These are phyloP conservation scores for Saguinus imperator DNA, from an alignment of 2,113 vertebrate genomes.

Conservation along the genomic window DNA sequence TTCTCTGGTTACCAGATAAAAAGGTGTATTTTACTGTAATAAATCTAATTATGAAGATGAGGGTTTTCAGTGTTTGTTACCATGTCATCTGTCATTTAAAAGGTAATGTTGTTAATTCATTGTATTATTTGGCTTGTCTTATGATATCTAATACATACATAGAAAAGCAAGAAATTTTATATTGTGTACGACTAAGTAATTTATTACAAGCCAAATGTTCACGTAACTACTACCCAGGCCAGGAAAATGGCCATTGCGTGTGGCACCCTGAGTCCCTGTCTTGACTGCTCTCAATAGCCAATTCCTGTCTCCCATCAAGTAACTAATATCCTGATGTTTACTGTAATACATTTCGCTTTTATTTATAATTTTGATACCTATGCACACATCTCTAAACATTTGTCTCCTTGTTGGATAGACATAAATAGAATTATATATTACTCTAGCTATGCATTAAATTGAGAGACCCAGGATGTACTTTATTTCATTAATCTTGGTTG, in stretches of 20 bases:
- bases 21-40: not conserved
- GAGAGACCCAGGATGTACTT: not conserved
- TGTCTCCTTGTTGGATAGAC: not conserved
- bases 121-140: not conserved
- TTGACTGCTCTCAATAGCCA: not conserved
- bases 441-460: not conserved
- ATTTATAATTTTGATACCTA: not conserved
- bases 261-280: not conserved
- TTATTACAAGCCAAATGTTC: not conserved
- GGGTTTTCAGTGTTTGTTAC: conserved; percentile 24
- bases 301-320: not conserved
- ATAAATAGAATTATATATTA: not conserved
- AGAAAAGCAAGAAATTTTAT: not conserved
- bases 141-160: not conserved
- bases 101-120: conserved; percentile 1
- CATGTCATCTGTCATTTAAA: conserved; percentile 18
- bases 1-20: conserved; percentile 4
- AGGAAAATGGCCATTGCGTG: not conserved
- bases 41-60: conserved; percentile 24
- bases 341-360: not conserved
- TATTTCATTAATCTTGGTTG: not conserved
- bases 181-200: not conserved
- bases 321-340: not conserved
- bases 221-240: not conserved
- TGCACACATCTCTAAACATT: not conserved